Evolutionary conservation across 2,888 invertebrate species (phyloP), one percentile per base, ranked within the genome.

Genomic region (Podotricha telesiphe): DNA sequence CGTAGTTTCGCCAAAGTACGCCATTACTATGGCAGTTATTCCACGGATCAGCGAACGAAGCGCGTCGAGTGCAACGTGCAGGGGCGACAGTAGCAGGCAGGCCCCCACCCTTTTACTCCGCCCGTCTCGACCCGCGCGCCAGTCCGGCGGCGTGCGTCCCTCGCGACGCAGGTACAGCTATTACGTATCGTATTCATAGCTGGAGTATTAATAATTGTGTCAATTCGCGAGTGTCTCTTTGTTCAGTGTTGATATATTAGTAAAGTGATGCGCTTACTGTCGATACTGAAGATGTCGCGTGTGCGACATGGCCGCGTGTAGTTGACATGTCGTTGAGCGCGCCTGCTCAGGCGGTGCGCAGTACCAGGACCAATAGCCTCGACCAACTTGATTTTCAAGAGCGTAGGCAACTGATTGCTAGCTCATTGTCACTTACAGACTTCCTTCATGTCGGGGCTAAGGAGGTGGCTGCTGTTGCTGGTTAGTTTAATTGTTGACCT

Each of bases 371-470:
- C 91, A 96, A 95, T 88, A 97, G 97, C 83, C 94, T 97, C 93
- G 97, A 97, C 94, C 96, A 97, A 92, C 94, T 98, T 69, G 97
- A 98, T 93, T 98, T 98, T 87, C 97, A 97, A 90, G 97, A 98
- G 94, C 97, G 97, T 87, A 94, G 97, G 80, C 97, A 97, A 89
- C 93, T 98, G 83, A 98, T 98, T 76, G 97, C 97, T 59, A 97
- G 97, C 74, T 97, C 97, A 64, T 88, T 98, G 83, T 97, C 97
- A 74, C 93, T 98, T 72, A 97, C 97, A 76, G 97, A 97, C 90
- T 97, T 97, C 83, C 89, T 96, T 77, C 96, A 96, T 76, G 95
- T 95, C 82, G 95, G 95, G 76, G 95, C 95, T 70, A 93, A 93
- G 83, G 93, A 93, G 82, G 93, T 93, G 77, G 93, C 91, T 78